These are phyloP conservation scores for Ephialtes manifestator DNA, from an alignment of 2,888 invertebrate species.

Conservation along the genomic window DNA sequence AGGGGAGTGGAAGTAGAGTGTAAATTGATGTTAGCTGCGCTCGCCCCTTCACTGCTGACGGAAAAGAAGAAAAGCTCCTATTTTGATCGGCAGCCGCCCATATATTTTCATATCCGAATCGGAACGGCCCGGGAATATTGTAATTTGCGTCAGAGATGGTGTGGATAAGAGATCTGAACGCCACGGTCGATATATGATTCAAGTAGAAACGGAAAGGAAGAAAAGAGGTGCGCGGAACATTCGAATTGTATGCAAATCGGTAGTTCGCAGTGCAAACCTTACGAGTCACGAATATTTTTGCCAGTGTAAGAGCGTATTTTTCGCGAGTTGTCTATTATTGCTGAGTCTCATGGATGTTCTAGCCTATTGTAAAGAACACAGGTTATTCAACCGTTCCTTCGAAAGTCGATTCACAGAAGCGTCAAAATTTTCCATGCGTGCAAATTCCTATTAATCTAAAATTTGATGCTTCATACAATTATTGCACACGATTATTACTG, in stretches of 20 bases:
- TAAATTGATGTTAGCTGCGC: constrained; percentile 50
- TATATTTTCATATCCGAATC: constrained; percentile 84
- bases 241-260: constrained; percentile 84
- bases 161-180: constrained; percentile 79
- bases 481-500: no score
- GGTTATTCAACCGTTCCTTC: background rate
- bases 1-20: constrained; percentile 26
- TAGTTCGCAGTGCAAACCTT: constrained; percentile 54
- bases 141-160: constrained; percentile 84
- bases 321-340: constrained; percentile 6
- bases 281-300: constrained; percentile 29
- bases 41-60: constrained; percentile 49
- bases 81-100: constrained; percentile 82
- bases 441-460: background rate
- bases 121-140: constrained; percentile 84
- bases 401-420: background rate
- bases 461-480: background rate
- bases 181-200: constrained; percentile 70
- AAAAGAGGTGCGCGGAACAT: constrained; percentile 71
- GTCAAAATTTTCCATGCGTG: background rate
- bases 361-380: background rate
- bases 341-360: background rate
- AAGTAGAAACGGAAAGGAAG: constrained; percentile 39
- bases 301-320: constrained; percentile 19
- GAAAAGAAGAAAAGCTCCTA: constrained; percentile 73